Conservation (phyloP, 2,888 invertebrate species). For the Heteromyza rotundicornis region DNA sequence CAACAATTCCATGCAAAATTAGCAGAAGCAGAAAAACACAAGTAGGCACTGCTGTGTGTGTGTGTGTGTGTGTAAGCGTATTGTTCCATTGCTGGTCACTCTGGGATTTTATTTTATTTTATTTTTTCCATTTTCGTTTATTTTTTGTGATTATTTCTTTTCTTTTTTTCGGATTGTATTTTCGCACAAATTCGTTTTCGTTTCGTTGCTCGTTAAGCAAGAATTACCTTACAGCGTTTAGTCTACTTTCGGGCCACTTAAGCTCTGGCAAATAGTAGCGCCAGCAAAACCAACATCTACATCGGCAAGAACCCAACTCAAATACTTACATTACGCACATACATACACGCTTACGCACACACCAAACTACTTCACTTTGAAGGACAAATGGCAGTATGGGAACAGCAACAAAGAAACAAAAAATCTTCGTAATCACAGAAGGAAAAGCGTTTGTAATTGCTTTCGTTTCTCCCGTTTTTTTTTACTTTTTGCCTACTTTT, state of each 20-base stretch:
- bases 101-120: conserved; percentile 5
- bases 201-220: conserved; percentile 49
- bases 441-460: not conserved
- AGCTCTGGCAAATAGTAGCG: too few species aligned
- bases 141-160: conserved; percentile 3
- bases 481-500: conserved; percentile 21
- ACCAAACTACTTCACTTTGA: too few species aligned
- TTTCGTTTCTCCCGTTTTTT: conserved; percentile 16
- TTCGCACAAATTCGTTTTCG: conserved; percentile 43
- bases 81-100: conserved; percentile 3
- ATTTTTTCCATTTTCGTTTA: conserved; percentile 15
- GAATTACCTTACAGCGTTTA: conserved; percentile 38
- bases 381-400: too few species aligned
- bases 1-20: conserved; percentile 48
- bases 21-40: conserved; percentile 32
- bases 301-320: too few species aligned
- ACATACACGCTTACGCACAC: too few species aligned
- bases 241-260: too few species aligned
- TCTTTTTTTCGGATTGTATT: not conserved
- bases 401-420: too few species aligned
- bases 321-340: too few species aligned
- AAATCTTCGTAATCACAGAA: too few species aligned
- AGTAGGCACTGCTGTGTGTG: too few species aligned
- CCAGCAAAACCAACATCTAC: too few species aligned
- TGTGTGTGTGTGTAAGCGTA: too few species aligned